Base-by-base conservation (phyloP, 2,797 vertebrate species). In the Molossus alvarezi region DNA sequence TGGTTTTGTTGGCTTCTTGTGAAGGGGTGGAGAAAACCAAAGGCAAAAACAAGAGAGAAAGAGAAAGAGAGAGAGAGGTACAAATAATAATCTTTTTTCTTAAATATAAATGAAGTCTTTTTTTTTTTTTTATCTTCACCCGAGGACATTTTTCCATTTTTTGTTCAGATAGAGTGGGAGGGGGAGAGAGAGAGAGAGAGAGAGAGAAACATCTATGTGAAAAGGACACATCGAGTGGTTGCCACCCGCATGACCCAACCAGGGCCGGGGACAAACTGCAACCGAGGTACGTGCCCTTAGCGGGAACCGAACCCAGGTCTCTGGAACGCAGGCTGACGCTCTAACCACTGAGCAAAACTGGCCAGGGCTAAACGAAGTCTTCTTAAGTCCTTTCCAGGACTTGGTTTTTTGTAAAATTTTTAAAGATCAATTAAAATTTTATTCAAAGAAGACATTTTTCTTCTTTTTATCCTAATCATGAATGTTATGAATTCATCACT, bases 341-440 rank as follows among this genome's bases (percentile, higher is more conserved):
- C 33, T 33, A 2, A 33, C 33, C 33, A 33, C 33, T 33, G 33
- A 33, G 33, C 33, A 33, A 33, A 33, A 33, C 33, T 33, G 33
- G 33, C 33, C 33, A 33, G 33, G 33, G 33, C 33, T 33, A 33
- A 96, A 33, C n/a, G 10, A 53, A 90, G 29, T 97, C 60, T 98
- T 91, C 41, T 81, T 27, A 97, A 98, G 96, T 85, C 13, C 51
- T 96, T 97, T 97, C 95, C 97, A 97, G 71, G 29, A 65, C 37
- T 95, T 97, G 69, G 81, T 83, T 29, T 37, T 71, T 82, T 75
- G 83, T 94, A 90, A 27, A 60, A 17, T 62, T 95, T 89, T 97
- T 95, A 60, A 94, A 81, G 67, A 96, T 95, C 88, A 94, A 92
- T 48, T 96, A 77, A 86, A 97, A 77, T 91, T 71, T 87, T 97